Evolutionary conservation across 2,888 invertebrate species (phyloP), one percentile per base, ranked within the genome.

Genomic region (Mimachlamys varia): DNA sequence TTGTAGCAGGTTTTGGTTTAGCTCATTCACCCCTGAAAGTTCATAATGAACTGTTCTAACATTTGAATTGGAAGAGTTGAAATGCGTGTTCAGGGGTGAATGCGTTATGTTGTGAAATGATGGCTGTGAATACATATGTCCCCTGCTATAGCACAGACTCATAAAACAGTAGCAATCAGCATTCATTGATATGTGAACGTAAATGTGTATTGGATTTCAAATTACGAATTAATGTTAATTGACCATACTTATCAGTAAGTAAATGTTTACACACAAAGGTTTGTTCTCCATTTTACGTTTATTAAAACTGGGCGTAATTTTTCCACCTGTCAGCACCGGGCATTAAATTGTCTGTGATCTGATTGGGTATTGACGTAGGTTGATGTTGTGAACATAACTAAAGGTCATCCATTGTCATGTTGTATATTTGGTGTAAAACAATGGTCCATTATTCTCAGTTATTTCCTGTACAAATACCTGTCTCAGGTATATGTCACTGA

Each of bases 291-390:
- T 58, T 76, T 76, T 76, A 12, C 33, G 5, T 33, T 62, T 62
- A 62, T 62, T 62, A 62, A 33, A 33, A 76, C 10, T 76, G 76
- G 76, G 76, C 33, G 76, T 76, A 17, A 76, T 33, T 76, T 76
- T 76, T 33, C 12, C 27, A 33, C 33, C 76, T 76, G 76, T 76
- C 76, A 76, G 10, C 27, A 76, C 15, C 12, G 76, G 33, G 27
- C n/a, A n/a, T 62, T 62, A 76, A 33, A 76, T 76, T 33, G 76
- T 27, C 76, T 33, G 15, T 76, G 76, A 22, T 76, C 76, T 76
- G 76, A 76, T 76, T 76, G 76, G 76, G 33, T 76, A 76, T 76
- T 76, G 76, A 76, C 76, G 76, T 76, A 76, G 76, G 76, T 76
- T 76, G 62, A 76, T 76, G 76, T 76, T 15, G 76, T 76, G 27